Conservation (phyloP, 2,113 vertebrate genomes). For the Propithecus coquereli region DNA sequence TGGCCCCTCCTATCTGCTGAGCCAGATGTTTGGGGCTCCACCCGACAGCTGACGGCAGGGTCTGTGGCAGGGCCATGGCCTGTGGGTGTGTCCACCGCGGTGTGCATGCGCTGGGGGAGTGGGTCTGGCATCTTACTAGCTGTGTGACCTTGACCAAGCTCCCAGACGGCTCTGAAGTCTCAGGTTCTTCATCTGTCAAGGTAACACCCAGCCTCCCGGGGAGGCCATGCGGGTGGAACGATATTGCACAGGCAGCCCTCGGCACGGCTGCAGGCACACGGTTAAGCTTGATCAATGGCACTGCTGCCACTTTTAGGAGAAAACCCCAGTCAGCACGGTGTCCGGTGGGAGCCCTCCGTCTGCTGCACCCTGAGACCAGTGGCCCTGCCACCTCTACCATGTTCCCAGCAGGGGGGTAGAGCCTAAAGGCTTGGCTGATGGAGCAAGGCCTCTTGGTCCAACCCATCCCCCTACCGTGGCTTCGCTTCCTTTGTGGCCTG, state of each 20-base stretch:
- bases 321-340: not conserved
- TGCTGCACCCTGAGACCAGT: not conserved
- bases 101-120: not conserved
- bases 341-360: not conserved
- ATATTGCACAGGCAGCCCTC: not conserved
- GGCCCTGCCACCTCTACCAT: not conserved
- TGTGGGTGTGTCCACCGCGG: conserved; percentile 3
- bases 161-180: not conserved
- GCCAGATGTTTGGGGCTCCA: conserved; percentile 55
- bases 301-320: not conserved
- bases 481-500: not conserved
- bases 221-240: not conserved
- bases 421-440: not conserved
- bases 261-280: not conserved
- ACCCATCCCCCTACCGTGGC: not conserved
- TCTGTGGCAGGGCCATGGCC: not conserved
- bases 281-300: not conserved
- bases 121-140: not conserved
- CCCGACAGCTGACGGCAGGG: conserved; percentile 27
- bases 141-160: conserved; percentile 8
- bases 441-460: not conserved
- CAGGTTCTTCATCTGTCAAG: not conserved
- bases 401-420: not conserved
- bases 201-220: not conserved
- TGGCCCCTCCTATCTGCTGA: conserved; percentile 40